Conservation (phyloP, 2,797 vertebrate species). For the Loris lydekkerianus region DNA sequence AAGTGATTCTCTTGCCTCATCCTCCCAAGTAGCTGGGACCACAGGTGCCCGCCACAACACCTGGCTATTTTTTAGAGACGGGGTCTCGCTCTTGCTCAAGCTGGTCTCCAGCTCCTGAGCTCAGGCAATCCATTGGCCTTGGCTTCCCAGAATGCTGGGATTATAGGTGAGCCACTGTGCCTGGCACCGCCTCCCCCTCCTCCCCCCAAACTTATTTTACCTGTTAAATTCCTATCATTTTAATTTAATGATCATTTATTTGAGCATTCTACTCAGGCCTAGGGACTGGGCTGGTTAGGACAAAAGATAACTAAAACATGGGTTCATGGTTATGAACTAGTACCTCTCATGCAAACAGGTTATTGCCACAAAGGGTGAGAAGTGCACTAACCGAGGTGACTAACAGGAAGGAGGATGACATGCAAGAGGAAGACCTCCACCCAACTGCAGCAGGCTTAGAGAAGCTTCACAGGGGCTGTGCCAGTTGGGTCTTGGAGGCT, state of each 20-base stretch:
- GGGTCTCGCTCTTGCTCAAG: too few relatives aligned
- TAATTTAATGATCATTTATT: neutral
- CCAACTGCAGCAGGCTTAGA: neutral
- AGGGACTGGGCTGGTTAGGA: neutral
- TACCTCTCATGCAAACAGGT: neutral
- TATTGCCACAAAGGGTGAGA: neutral
- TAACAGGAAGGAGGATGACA: neutral
- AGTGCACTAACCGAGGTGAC: accelerated
- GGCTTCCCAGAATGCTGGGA: too few relatives aligned
- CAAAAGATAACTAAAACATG: neutral
- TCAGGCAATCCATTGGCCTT: too few relatives aligned
- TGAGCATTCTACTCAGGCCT: neutral
- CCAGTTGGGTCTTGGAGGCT: neutral
- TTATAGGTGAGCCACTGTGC: too few relatives aligned
- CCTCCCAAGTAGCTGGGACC: too few relatives aligned
- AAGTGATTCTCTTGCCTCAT: too few relatives aligned
- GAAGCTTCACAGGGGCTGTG: neutral
- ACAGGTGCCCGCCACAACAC: too few relatives aligned
- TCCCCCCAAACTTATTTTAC: neutral
- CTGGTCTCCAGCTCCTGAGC: too few relatives aligned
- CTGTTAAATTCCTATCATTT: constrained; percentile 4
- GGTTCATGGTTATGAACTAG: accelerated
- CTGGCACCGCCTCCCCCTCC: neutral
- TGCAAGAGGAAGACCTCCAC: neutral
- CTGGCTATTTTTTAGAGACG: too few relatives aligned